A percentile compares a stretch with the other conserved stretches of the same genome.
These are phyloP conservation scores for Fragum fragum DNA, from an alignment of 2,888 invertebrate genomes.

Conservation along the genomic window DNA sequence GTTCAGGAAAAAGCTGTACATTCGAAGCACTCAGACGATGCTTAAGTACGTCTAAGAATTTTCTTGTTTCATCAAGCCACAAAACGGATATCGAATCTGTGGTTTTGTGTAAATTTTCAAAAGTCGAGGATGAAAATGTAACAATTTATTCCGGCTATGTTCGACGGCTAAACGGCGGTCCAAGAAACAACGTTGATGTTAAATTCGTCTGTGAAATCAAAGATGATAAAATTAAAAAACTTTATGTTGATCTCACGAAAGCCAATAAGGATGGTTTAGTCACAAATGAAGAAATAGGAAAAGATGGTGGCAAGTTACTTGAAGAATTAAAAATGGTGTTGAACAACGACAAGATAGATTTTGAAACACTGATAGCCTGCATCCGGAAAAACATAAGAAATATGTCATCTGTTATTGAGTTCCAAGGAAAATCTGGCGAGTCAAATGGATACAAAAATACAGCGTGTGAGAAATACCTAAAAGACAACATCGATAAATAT, in stretches of 20 bases:
- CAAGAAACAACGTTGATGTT: background rate
- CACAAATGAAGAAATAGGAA: background rate
- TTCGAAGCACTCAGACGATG: conserved; percentile 30
- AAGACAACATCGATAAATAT: background rate
- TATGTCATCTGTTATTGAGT: background rate
- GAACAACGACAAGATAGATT: background rate
- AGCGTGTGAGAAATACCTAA: conserved; percentile 9
- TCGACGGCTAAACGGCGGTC: background rate
- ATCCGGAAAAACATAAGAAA: background rate
- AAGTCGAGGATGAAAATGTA: background rate
- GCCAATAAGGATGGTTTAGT: background rate
- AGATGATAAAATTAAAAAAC: background rate
- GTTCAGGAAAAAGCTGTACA: conserved; percentile 13
- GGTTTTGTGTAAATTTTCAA: background rate
- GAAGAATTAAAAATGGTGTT: background rate
- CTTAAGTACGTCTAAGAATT: conserved; percentile 14
- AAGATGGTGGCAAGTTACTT: background rate
- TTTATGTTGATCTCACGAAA: conserved; percentile 8
- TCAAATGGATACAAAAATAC: background rate
- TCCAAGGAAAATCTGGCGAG: background rate
- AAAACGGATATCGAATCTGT: background rate
- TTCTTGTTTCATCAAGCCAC: background rate
- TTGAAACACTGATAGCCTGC: background rate
- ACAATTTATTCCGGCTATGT: conserved; percentile 1
- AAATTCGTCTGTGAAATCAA: background rate